These are phyloP conservation scores for Atta cephalotes DNA, from an alignment of 1,140 invertebrate species.

Conservation along the genomic window DNA sequence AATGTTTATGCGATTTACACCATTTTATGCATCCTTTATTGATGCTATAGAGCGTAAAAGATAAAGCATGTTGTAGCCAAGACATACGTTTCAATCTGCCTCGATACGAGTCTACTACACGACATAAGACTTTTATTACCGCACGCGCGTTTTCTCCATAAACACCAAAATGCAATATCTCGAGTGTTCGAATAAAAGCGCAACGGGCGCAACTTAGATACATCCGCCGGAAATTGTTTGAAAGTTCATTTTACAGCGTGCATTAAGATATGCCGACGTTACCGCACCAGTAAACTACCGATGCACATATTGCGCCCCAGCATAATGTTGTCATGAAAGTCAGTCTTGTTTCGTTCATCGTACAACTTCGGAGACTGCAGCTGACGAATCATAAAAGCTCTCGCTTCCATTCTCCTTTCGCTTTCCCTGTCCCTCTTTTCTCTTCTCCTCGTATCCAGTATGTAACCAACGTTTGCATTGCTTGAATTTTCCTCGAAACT, in stretches of 20 bases:
- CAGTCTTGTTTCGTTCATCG: constrained; percentile 51
- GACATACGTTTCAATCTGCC: neutral
- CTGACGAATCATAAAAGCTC: constrained; percentile 71
- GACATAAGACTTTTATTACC: constrained; percentile 49
- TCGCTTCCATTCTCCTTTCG: constrained; percentile 12
- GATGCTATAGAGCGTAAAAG: neutral
- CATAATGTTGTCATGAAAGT: constrained; percentile 69
- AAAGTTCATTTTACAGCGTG: constrained; percentile 65
- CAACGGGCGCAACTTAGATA: constrained; percentile 33
- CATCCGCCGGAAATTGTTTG: constrained; percentile 46
- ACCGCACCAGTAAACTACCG: constrained; percentile 58
- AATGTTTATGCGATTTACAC: neutral
- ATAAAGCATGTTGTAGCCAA: constrained; percentile 21
- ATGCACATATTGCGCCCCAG: constrained; percentile 69
- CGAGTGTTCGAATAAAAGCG: constrained; percentile 51
- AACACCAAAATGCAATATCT: constrained; percentile 58
- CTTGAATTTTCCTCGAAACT: constrained; percentile 45
- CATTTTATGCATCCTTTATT: constrained; percentile 32
- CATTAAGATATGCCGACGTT: constrained; percentile 65
- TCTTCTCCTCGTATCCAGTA: neutral
- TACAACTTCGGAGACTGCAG: constrained; percentile 48
- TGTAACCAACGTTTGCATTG: constrained; percentile 42
- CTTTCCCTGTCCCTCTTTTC: constrained; percentile 15
- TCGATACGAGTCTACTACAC: constrained; percentile 34
- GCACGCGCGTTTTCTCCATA: constrained; percentile 25